Conservation (phyloP, 2,797 vertebrate genomes). For the Pseudotriccus pelzelni region DNA sequence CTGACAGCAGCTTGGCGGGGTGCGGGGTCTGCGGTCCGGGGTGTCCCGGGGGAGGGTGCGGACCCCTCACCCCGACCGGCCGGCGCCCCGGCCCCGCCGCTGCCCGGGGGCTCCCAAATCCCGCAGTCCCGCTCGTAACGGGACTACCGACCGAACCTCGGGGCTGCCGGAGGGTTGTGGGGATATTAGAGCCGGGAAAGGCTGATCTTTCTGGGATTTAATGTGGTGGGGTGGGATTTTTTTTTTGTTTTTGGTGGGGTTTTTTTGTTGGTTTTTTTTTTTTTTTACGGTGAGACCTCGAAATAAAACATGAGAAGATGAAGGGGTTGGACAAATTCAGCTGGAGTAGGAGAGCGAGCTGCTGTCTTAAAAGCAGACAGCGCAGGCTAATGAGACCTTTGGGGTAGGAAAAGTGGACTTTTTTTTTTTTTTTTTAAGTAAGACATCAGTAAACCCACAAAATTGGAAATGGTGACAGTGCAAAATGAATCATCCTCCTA, state of each 20-base stretch:
- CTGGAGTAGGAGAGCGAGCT: slow-evolving; percentile 25
- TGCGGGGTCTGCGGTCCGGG: neutral
- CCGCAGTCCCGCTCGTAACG: neutral
- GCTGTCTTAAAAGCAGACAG: slow-evolving; percentile 59
- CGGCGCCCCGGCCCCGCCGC: neutral
- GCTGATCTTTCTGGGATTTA: neutral
- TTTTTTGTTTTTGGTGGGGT: neutral
- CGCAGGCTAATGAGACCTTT: slow-evolving; percentile 49
- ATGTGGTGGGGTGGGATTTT: too few relatives aligned
- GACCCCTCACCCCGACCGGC: neutral
- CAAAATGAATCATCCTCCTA: slow-evolving; percentile 67
- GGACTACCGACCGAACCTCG: neutral
- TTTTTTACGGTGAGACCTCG: neutral
- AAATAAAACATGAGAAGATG: slow-evolving; percentile 39
- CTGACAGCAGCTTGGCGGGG: neutral
- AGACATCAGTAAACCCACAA: slow-evolving; percentile 68
- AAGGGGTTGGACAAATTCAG: slow-evolving; percentile 13
- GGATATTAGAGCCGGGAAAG: neutral
- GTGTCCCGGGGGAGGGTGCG: neutral
- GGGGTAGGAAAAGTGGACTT: slow-evolving; percentile 1
- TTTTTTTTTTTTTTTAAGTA: neutral
- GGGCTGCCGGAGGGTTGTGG: neutral
- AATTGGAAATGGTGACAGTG: slow-evolving; percentile 65
- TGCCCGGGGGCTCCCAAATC: neutral
- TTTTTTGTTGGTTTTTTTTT: neutral